Evolutionary conservation across 2,797 vertebrate genomes (phyloP), one percentile per base, ranked within the genome.

Genomic region (Pempheris klunzingeri): DNA sequence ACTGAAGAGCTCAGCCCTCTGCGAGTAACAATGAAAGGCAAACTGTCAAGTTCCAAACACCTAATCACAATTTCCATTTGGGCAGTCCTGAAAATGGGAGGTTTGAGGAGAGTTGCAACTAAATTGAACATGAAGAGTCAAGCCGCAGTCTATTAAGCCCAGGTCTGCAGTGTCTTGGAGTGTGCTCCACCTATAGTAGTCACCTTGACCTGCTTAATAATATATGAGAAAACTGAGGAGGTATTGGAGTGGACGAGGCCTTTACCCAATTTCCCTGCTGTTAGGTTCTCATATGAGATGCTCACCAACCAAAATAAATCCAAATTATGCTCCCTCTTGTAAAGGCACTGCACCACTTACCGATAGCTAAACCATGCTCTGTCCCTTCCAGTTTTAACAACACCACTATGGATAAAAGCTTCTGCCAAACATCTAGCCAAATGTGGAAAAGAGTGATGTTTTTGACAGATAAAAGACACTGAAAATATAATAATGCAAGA

Each of bases 351-450:
- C 7, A 49, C 13, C 36, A 30, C 59, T 46, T 7, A 2, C 46
- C 38, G 59, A 36, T 76, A 1, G 26, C 46, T 44, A 61, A 43
- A 67, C 55, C 61, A 7, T 2, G 9, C 5, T 34, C 18, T 28
- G 12, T 59, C 18, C 53, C 46, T 60, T 66, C 3, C 34, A 47
- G 36, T 34, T 28, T 57, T n/a, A 63, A 53, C 12, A 55, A 58
- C 24, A 74, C 22, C 57, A 39, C 39, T 15, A 36, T 36, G 17
- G n/a, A 66, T 52, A 74, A 46, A 75, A 57, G 43, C 39, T 58
- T 74, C 20, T 22, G 54, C 63, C 60, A 61, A 52, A 47, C 52
- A 50, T 15, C 28, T 12, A 30, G 28, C 65, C 34, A 69, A 69
- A 66, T 43, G 10, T 22, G n/a, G 24, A 53, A 49, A 36, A 78